Evolutionary conservation across 1,140 invertebrate genomes (phyloP), one percentile per base, ranked within the genome.

Genomic region (Diuraphis noxia): DNA sequence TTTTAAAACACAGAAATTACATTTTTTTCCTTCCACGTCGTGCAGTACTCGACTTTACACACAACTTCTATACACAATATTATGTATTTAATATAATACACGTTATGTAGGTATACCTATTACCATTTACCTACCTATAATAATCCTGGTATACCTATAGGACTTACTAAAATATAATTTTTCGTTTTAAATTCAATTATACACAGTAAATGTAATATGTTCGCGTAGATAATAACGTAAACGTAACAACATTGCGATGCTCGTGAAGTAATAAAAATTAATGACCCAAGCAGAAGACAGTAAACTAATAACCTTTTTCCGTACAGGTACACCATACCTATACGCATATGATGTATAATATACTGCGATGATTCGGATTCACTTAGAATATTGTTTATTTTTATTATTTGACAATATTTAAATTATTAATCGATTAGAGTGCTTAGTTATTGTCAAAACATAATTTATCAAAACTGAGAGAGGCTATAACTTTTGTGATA

Each of bases 401-500:
- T n/a, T n/a, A 63, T 63, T 13, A 21, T 63, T 63, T 63, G 56
- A 21, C 34, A 34, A n/a, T 72, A 72, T n/a, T 72, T n/a, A n/a
- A 72, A n/a, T n/a, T 72, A 72, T 72, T 72, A 72, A 72, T 72
- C 56, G 56, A 72, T 72, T 72, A 72, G 56, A 72, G 56, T 63
- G 56, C 13, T 63, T 25, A n/a, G 56, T 72, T 72, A 72, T n/a
- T 72, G 13, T 72, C 56, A 72, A 63, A 72, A 72, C 56, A 72
- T 72, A 10, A n/a, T 72, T 72, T 72, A 72, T 72, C 56, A 72
- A 72, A 72, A 72, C 4, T n/a, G 10, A 72, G n/a, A 17, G 13
- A 10, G 56, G 30, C 30, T n/a, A n/a, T 72, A n/a, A 72, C 4
- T 72, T 72, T n/a, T 34, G 13, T 13, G 13, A 21, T n/a, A 21